Base-by-base conservation (phyloP, 2,797 vertebrate genomes). In the Eremophila alpestris region DNA sequence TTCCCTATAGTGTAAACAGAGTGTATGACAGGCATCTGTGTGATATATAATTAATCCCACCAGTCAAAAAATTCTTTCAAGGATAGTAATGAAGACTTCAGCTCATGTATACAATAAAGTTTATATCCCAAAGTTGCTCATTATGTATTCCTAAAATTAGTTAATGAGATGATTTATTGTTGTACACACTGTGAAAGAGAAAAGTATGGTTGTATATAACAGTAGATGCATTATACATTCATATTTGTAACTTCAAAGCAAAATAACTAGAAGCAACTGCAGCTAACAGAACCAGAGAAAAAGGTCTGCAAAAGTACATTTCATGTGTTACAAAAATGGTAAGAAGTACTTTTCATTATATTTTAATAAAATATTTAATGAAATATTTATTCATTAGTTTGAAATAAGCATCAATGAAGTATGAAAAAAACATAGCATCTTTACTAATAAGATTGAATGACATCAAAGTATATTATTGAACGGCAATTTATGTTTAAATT, bases 1-100 rank as follows among this genome's bases (percentile, higher is more conserved):
- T 91, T 96, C 95, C 91, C 93, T 59, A 29, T 75, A 89, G 96
- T 86, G 87, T 91, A 96, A 96, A 96, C 91, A 86, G 56, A 95
- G 51, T 69, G 51, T 86, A 88, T 81, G 93, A 94, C 92, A 92
- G 93, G 89, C 91, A 91, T 95, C 90, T 92, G 69, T 81, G 93
- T 94, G 76, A 83, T 88, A 86, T 46, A 76, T 89, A 95, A 94
- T 95, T 95, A 95, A 94, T 95, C 92, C 91, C 84, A 83, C 63
- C 49, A 95, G 82, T 81, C 65, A 91, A 91, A 91, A 89, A 92
- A 83, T 58, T 76, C 32, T 93, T 93, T 59, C 69, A 95, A 89
- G 55, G n/a, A 89, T 80, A 78, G 91, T 83, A 88, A 87, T 40
- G 55, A 93, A 90, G 75, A 65, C 55, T 90, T 89, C 51, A 85